Evolutionary conservation across 2,888 invertebrate genomes (phyloP).

Genomic region (Aquatica leii): DNA sequence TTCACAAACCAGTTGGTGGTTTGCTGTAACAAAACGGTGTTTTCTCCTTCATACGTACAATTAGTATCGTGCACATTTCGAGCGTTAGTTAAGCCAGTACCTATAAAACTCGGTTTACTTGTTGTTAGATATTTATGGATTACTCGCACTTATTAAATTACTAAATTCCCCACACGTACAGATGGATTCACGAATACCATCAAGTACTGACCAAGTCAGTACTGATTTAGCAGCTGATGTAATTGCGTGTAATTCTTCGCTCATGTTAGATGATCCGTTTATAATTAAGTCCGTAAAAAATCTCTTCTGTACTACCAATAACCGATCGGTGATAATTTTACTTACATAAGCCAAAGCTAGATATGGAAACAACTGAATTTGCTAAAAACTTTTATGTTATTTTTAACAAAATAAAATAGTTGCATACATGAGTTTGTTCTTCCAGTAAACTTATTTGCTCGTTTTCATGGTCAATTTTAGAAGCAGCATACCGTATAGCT

Average conservation of each 20-base stretch:
- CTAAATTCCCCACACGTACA: too few relatives aligned
- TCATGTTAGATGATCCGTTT: slow-evolving; percentile 46
- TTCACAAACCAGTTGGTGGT: slow-evolving; percentile 84
- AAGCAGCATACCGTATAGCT: slow-evolving; percentile 86
- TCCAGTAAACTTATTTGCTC: slow-evolving; percentile 83
- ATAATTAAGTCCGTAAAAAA: too few relatives aligned
- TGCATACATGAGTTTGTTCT: slow-evolving; percentile 85
- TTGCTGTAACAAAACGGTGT: slow-evolving; percentile 82
- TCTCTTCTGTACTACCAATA: too few relatives aligned
- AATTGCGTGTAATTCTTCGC: slow-evolving; percentile 76
- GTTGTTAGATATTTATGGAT: too few relatives aligned
- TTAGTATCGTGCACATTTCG: slow-evolving; percentile 86
- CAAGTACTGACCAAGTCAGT: slow-evolving; percentile 84
- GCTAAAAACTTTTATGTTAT: slow-evolving; percentile 60
- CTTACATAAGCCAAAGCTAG: slow-evolving; percentile 71
- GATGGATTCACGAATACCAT: slow-evolving; percentile 90
- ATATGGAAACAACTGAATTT: slow-evolving; percentile 76
- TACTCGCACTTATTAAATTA: too few relatives aligned
- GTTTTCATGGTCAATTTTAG: slow-evolving; percentile 80
- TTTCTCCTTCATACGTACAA: slow-evolving; percentile 92
- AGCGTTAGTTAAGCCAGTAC: slow-evolving; percentile 75
- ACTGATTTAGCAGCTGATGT: slow-evolving; percentile 80
- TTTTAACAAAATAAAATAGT: slow-evolving; percentile 34
- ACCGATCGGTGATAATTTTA: too few relatives aligned
- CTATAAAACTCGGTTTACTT: too few relatives aligned